phyloP scores from a whole-genome alignment of 2,888 invertebrate genomes.

The Parnassius smintheus region DNA sequence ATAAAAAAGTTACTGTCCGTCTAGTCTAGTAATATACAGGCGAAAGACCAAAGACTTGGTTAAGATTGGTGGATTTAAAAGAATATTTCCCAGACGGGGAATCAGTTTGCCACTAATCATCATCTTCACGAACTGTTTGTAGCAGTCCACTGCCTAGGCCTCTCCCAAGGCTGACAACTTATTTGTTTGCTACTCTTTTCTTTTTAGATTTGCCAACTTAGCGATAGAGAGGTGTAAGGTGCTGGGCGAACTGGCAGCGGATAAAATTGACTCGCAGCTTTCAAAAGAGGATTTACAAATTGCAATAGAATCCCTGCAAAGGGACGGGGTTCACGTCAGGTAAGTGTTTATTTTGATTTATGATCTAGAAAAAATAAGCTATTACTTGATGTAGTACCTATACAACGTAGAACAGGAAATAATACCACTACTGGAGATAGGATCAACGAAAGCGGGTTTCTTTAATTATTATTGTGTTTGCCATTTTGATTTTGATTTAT shows the following conservation, averaged over 20 bases:
- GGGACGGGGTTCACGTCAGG: constrained; percentile 82
- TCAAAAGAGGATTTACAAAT: constrained; percentile 85
- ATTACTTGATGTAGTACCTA: no score
- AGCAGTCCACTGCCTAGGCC: background rate
- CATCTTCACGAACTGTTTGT: background rate
- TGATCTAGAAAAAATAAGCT: background rate
- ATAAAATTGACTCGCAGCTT: constrained; percentile 83
- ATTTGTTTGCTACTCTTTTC: constrained; percentile 7
- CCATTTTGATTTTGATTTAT: no score
- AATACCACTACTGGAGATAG: no score
- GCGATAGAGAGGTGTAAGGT: constrained; percentile 86
- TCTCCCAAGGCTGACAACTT: background rate
- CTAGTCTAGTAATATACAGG: no score
- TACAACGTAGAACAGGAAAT: no score
- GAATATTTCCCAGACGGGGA: no score
- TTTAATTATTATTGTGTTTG: no score
- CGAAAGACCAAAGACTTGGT: no score
- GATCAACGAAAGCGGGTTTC: no score
- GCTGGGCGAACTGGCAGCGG: constrained; percentile 82
- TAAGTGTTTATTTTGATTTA: constrained; percentile 47
- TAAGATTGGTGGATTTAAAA: no score
- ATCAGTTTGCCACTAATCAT: no score
- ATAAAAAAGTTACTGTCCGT: no score
- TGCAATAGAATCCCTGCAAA: constrained; percentile 82
- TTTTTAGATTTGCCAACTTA: constrained; percentile 80